Conservation (phyloP, 2,888 invertebrate species). For the Elmis aenea region DNA sequence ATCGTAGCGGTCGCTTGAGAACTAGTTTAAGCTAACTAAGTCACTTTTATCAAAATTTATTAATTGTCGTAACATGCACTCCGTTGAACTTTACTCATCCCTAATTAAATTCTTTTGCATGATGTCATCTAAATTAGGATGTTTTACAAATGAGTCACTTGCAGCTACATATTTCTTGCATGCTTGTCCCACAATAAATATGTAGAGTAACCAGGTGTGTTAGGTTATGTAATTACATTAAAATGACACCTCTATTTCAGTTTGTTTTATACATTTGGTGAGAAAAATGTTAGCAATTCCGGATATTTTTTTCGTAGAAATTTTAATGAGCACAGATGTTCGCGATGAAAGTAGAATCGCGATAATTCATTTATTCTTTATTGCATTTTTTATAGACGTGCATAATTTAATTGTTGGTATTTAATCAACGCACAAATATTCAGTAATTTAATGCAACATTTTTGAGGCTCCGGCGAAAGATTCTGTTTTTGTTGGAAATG, state of each 20-base stretch:
- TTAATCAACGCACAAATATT: too few species aligned
- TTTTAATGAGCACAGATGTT: too few species aligned
- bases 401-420: too few species aligned
- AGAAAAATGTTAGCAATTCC: slow-evolving; percentile 10
- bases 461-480: too few species aligned
- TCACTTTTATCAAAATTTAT: slow-evolving; percentile 11
- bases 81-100: slow-evolving; percentile 15
- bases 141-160: slow-evolving; percentile 21
- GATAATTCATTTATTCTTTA: too few species aligned
- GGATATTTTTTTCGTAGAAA: slow-evolving; percentile 11
- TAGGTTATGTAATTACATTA: slow-evolving; percentile 13
- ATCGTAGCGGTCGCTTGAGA: too few species aligned
- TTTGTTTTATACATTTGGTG: slow-evolving; percentile 6
- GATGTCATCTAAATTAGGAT: slow-evolving; percentile 18
- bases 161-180: slow-evolving; percentile 15
- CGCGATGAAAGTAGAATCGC: too few species aligned
- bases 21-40: too few species aligned
- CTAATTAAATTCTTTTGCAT: slow-evolving; percentile 17
- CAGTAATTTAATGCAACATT: too few species aligned
- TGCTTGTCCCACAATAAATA: slow-evolving; percentile 19
- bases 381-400: too few species aligned
- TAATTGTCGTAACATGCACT: slow-evolving; percentile 10
- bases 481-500: too few species aligned
- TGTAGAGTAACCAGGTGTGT: slow-evolving; percentile 15
- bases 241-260: too few species aligned